These are phyloP conservation scores for Myotis yumanensis DNA, from an alignment of 2,113 vertebrate genomes.

Conservation along the genomic window DNA sequence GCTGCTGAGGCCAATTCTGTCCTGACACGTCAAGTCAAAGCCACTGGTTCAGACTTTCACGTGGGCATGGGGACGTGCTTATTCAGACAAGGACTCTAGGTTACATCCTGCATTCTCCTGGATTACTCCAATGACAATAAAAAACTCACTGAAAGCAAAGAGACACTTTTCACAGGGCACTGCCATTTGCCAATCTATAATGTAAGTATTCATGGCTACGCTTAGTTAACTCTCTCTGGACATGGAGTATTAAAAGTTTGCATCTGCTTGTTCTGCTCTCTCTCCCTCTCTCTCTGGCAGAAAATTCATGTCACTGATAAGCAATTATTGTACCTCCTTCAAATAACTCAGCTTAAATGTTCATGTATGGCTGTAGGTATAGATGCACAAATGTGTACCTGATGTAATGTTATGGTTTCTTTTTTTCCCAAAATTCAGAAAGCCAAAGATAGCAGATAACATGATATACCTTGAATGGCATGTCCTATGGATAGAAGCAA, in stretches of 20 bases:
- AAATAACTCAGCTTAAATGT: constrained; percentile 57
- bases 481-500: neutral
- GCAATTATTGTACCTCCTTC: constrained; percentile 67
- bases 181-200: constrained; percentile 63
- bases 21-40: neutral
- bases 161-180: constrained; percentile 18
- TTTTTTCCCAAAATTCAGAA: constrained; percentile 50
- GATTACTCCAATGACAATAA: neutral
- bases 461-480: neutral
- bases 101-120: constrained; percentile 53
- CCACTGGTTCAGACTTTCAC: neutral
- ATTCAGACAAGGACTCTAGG: constrained; percentile 56
- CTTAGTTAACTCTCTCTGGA: constrained; percentile 68
- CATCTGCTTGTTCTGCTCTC: constrained; percentile 73
- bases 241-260: constrained; percentile 71
- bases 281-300: constrained; percentile 58
- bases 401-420: neutral
- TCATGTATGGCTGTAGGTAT: neutral
- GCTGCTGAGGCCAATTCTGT: constrained; percentile 34
- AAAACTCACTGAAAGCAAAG: constrained; percentile 49
- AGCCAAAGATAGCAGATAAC: neutral
- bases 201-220: constrained; percentile 60
- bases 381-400: neutral
- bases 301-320: constrained; percentile 61
- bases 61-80: neutral